phyloP scores from a whole-genome alignment of 2,113 vertebrate species.

The Stegastes partitus region DNA sequence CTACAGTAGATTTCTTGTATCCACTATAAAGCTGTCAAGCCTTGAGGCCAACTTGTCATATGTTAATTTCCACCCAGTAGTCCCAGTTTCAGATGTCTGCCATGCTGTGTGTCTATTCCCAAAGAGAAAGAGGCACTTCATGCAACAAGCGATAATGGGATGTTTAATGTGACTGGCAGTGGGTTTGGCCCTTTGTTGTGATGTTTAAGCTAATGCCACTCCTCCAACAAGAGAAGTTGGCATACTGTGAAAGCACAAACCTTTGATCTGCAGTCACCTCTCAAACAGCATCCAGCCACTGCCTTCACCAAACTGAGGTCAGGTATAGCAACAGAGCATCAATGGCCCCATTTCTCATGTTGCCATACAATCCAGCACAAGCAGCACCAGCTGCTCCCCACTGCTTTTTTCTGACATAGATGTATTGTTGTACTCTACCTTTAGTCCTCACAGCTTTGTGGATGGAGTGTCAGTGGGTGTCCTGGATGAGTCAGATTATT shows the following conservation, averaged over 20 bases:
- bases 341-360: constrained; percentile 46
- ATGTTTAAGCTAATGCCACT: neutral
- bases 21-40: neutral
- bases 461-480: constrained; percentile 35
- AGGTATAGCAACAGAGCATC: constrained; percentile 18
- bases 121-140: neutral
- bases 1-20: neutral
- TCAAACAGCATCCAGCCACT: neutral
- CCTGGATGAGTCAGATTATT: constrained; percentile 57
- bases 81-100: constrained; percentile 9
- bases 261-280: constrained; percentile 38
- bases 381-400: constrained; percentile 35
- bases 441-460: constrained; percentile 18
- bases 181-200: constrained; percentile 10
- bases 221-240: constrained; percentile 33
- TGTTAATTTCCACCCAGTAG: neutral
- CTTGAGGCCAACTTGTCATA: neutral
- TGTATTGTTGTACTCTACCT: constrained; percentile 48
- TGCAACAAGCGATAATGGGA: constrained; percentile 32
- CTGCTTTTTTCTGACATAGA: constrained; percentile 66
- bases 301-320: constrained; percentile 15
- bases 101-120: neutral
- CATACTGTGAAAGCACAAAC: constrained; percentile 17
- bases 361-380: constrained; percentile 33
- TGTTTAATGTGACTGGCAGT: constrained; percentile 28